A percentile compares a stretch with the other conserved stretches of the same genome.
Conservation (phyloP, 2,113 vertebrate species). For the Miniopterus natalensis region DNA sequence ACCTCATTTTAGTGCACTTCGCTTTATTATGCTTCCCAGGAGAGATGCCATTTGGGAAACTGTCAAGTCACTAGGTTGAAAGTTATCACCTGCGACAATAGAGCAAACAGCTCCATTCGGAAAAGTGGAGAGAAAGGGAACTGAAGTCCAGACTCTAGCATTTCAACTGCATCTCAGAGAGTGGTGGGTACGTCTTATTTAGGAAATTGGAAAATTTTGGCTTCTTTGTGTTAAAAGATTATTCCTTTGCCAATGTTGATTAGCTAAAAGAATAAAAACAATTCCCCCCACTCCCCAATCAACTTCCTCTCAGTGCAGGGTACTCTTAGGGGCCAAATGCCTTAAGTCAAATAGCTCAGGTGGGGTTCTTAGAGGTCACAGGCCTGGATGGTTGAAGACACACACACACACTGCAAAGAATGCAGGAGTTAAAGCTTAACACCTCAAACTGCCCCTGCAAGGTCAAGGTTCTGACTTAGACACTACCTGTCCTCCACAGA, state of each 20-base stretch:
- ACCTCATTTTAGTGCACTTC: neutral
- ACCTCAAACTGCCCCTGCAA: neutral
- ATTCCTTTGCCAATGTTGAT: neutral
- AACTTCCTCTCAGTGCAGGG: neutral
- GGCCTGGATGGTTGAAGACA: neutral
- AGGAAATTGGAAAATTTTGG: neutral
- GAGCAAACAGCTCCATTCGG: conserved; percentile 77
- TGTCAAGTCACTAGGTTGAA: conserved; percentile 52
- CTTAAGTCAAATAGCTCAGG: neutral
- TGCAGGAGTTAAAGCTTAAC: neutral
- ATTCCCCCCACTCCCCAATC: neutral
- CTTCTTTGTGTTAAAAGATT: neutral
- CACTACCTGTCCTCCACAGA: neutral
- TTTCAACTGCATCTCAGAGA: conserved; percentile 85
- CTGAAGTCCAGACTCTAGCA: conserved; percentile 81
- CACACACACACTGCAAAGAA: neutral
- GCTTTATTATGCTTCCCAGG: neutral
- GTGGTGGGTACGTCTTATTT: conserved; percentile 44
- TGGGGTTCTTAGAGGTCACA: neutral
- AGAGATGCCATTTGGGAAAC: conserved; percentile 46
- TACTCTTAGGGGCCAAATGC: neutral
- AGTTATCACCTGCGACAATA: conserved; percentile 76
- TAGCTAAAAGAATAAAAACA: neutral
- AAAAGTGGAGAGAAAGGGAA: conserved; percentile 83
- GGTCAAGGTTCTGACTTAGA: neutral